Base-by-base conservation (phyloP, 1,140 invertebrate genomes). In the Helicoverpa armigera region DNA sequence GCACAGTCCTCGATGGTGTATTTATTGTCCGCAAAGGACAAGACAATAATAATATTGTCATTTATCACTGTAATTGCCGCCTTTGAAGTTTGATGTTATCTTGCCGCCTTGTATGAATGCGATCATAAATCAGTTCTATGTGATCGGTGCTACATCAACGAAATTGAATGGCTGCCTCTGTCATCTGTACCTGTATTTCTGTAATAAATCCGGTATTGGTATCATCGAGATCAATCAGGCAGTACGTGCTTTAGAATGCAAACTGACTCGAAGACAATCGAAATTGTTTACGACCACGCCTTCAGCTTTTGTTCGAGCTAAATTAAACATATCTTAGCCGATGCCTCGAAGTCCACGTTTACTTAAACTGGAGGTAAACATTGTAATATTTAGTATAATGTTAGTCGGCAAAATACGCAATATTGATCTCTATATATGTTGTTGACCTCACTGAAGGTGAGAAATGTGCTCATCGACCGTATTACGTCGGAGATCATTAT, bases 41-140 rank as follows among this genome's bases (percentile, higher is more conserved):
- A 90, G 90, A 91, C 92, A 93, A 70, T 70, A 70, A 70, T 70
- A 70, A 94, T 35, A 35, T 94, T 90, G 92, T 92, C 91, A 91
- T 94, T 93, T 93, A 93, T 94, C 92, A 93, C 86, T 85, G 86
- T 89, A 92, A 92, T 90, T 87, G 89, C 90, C 91, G 92, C 91
- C 92, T 93, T 93, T 94, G 87, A 85, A 83, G 83, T 86, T 79
- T 60, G 89, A 94, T 92, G 87, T 91, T 94, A 94, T 94, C 92
- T 91, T 84, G 83, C 87, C 90, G 88, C 87, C 85, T 79, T 60
- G 56, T 73, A 80, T 83, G 82, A 80, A 88, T 85, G 86, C 83
- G 69, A 84, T 86, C 86, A 88, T 92, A 88, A 86, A 87, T 87
- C 83, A 83, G 48, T 69, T 61, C 67, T 77, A 70, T 83, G 86